phyloP scores from a whole-genome alignment of 1,140 invertebrate genomes.

The Drosophila sechellia region DNA sequence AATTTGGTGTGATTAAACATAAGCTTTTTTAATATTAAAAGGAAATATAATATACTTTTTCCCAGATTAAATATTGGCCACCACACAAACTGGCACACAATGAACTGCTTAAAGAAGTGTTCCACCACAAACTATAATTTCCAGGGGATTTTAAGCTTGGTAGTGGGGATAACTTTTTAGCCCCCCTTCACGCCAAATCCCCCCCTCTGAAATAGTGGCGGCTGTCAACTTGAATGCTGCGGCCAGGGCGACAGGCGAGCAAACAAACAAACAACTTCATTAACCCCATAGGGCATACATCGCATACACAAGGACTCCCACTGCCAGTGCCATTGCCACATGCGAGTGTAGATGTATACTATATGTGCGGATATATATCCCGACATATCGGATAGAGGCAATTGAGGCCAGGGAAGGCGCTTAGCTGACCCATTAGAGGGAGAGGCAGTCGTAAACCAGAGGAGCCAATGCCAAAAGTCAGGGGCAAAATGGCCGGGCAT shows the following conservation, averaged over 20 bases:
- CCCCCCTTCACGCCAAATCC: neutral
- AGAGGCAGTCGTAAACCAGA: slow-evolving; percentile 62
- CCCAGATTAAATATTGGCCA: neutral
- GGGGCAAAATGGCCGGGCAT: slow-evolving; percentile 64
- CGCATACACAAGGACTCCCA: slow-evolving; percentile 37
- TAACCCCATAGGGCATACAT: slow-evolving; percentile 70
- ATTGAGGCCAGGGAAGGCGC: slow-evolving; percentile 53
- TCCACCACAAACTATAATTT: slow-evolving; percentile 12
- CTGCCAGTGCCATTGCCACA: slow-evolving; percentile 8
- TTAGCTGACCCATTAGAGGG: slow-evolving; percentile 75
- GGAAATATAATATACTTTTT: too few relatives aligned
- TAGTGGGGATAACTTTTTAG: slow-evolving; percentile 3
- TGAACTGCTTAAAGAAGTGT: neutral
- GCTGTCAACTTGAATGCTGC: slow-evolving; percentile 48
- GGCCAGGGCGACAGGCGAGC: slow-evolving; percentile 39
- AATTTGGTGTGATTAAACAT: too few relatives aligned
- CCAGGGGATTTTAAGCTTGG: neutral
- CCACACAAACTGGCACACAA: neutral
- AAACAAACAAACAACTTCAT: slow-evolving; percentile 82
- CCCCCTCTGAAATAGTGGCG: slow-evolving; percentile 4
- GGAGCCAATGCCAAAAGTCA: slow-evolving; percentile 63
- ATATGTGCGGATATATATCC: slow-evolving; percentile 3
- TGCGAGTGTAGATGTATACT: slow-evolving; percentile 6
- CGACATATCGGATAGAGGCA: slow-evolving; percentile 37
- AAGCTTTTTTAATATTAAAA: too few relatives aligned